Evolutionary conservation across 2,113 vertebrate species (phyloP).

Genomic region (Serinus canaria): DNA sequence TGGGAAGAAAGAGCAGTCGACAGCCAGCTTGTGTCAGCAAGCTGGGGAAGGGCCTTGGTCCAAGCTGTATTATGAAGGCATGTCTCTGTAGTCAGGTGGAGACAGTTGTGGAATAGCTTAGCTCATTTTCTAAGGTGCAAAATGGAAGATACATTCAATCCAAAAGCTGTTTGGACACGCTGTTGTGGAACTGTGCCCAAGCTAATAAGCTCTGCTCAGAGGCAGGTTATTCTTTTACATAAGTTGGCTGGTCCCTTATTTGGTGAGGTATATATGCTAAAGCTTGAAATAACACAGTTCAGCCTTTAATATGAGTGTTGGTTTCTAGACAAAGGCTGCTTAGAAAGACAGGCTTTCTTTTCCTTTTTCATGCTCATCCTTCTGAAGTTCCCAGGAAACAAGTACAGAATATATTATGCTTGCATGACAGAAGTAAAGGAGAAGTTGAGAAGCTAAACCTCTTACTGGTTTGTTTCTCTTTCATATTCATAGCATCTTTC

Average conservation of each 20-base stretch:
- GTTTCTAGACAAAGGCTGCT: constrained; percentile 5
- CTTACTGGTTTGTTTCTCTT: background rate
- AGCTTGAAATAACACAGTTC: constrained; percentile 29
- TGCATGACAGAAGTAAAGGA: background rate
- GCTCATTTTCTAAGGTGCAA: constrained; percentile 55
- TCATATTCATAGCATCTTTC: background rate
- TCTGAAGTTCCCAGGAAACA: background rate
- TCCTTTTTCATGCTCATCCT: background rate
- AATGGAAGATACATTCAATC: constrained; percentile 36
- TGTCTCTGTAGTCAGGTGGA: constrained; percentile 41
- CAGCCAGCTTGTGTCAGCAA: constrained; percentile 5
- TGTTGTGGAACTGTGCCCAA: constrained; percentile 37
- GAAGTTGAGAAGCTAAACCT: background rate
- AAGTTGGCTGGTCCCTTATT: constrained; percentile 17
- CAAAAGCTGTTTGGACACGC: constrained; percentile 41
- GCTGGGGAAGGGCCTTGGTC: constrained; percentile 13
- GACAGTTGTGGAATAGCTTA: constrained; percentile 42
- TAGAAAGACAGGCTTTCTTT: background rate
- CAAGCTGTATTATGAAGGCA: constrained; percentile 22
- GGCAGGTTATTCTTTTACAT: constrained; percentile 43
- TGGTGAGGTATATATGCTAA: constrained; percentile 24
- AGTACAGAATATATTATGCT: background rate
- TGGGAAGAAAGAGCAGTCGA: background rate
- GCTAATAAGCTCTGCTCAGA: constrained; percentile 40
- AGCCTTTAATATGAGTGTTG: background rate